Percentiles rank a stretch among this genome's conserved stretches.
Conservation (phyloP, 2,888 invertebrate genomes). For the Trichopria drosophilae region DNA sequence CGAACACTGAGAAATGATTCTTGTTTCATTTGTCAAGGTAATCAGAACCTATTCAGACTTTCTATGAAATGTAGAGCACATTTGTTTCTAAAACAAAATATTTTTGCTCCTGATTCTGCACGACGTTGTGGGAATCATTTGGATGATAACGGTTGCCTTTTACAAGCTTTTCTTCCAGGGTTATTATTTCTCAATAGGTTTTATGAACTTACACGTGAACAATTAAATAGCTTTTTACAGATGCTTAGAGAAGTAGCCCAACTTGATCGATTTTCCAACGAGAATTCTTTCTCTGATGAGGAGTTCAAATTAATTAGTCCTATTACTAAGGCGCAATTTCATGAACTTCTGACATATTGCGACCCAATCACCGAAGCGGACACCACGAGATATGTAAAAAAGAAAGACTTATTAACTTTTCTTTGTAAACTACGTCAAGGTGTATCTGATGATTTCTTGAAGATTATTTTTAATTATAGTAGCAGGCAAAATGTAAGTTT, state of each 20-base stretch:
- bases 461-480: conserved; percentile 15
- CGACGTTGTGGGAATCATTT: conserved; percentile 9
- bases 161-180: conserved; percentile 2
- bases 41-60: conserved; percentile 10
- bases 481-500: conserved; percentile 13
- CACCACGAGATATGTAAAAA: conserved; percentile 1
- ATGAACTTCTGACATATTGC: conserved; percentile 15
- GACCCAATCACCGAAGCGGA: conserved; percentile 10
- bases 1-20: no score
- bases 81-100: conserved; percentile 15
- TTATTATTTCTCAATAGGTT: conserved; percentile 10
- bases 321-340: conserved; percentile 16
- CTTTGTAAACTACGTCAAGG: conserved; percentile 21
- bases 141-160: conserved; percentile 11
- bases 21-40: no score
- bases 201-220: background rate
- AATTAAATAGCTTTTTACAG: conserved; percentile 5
- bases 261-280: conserved; percentile 3
- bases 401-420: conserved; percentile 16
- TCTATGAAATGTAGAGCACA: conserved; percentile 3
- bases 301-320: conserved; percentile 10
- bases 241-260: conserved; percentile 6
- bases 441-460: conserved; percentile 18
- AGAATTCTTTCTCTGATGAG: conserved; percentile 11
- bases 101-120: conserved; percentile 9